Base-by-base conservation (phyloP, 37 sponge, comb jelly and placozoan species). In the Cladorhizidae sp. region DNA sequence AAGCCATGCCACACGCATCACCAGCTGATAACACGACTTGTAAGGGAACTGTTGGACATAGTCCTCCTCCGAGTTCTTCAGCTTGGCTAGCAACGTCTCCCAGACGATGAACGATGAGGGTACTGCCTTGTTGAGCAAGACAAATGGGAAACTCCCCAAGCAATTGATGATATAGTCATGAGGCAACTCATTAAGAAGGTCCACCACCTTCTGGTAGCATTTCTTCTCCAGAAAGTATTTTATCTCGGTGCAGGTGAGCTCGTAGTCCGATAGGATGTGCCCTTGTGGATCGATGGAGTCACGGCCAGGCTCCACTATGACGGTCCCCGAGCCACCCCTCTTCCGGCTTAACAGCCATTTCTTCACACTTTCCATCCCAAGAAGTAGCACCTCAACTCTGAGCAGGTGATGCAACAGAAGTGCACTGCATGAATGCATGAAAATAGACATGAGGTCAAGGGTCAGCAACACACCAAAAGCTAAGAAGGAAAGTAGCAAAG, bases 1-100 rank as follows among this genome's bases (percentile, higher is more conserved):
- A 29, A 84, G 67, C 69, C 70, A 64, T 17, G 79, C 88, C 40
- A 80, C 69, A 0, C 76, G 75, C 33, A 87, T 23, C 51, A 92
- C 88, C 8, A 92, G 85, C 64, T 80, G 75, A 52, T 92, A 81
- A 40, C 88, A 92, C 6, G 85, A 81, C 20, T 80, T 65, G 42
- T 92, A 84, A 18, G 85, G 88, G 64, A 87, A 83, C 55, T 84
- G 65, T 28, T 88, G 88, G 40, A 87, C 84, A 63, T 80, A 92
- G 50, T 81, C 81, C 7, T 92, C 88, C 59, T 92, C 92, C 28
- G 64, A 61, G 56, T 74, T 80, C 40, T 92, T 84, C 20, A 92
- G 80, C 49, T 87, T 87, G 14, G 72, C 54, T 12, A 92, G 81
- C 15, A 92, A 81, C 18, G 78, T 85, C 73, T 92, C 92, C 92